These are phyloP conservation scores for Furcifer pardalis DNA, from an alignment of 2,797 vertebrate species.

Conservation along the genomic window DNA sequence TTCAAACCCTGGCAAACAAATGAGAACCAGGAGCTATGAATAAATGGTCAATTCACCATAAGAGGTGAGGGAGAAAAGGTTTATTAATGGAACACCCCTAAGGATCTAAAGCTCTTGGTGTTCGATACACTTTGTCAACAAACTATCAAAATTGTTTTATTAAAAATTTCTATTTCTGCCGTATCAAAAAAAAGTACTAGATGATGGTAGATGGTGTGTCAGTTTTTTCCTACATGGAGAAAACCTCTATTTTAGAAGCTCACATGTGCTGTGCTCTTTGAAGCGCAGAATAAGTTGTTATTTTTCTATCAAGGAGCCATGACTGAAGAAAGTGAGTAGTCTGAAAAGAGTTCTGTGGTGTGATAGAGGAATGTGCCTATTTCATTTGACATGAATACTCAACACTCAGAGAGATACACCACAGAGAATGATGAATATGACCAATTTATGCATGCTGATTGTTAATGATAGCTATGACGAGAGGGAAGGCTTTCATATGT, in stretches of 20 bases:
- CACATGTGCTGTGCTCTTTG: not conserved
- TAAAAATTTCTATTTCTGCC: not conserved
- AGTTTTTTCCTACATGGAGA: not conserved
- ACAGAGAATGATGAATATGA: not conserved
- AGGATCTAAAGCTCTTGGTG: conserved; percentile 1
- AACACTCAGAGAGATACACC: not conserved
- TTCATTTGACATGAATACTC: not conserved
- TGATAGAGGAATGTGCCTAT: not conserved
- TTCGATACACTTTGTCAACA: conserved; percentile 42
- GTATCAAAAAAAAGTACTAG: conserved; percentile 1
- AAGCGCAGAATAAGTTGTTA: not conserved
- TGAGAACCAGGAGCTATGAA: conserved; percentile 29
- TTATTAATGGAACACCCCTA: conserved; percentile 23
- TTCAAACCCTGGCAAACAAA: conserved; percentile 36
- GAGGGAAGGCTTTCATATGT: not conserved
- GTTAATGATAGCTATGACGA: not conserved
- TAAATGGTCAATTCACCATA: conserved; percentile 34
- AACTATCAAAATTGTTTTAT: conserved; percentile 23
- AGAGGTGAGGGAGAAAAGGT: conserved; percentile 3
- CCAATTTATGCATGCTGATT: not conserved
- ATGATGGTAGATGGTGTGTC: not conserved
- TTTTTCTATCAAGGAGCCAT: not conserved
- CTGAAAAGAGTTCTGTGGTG: not conserved
- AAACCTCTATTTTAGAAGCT: not conserved
- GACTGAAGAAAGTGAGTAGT: not conserved